A percentile compares a stretch with the other conserved stretches of the same genome.
Conservation (phyloP, 2,113 vertebrate genomes). For the Rhynchopsitta pachyrhyncha region DNA sequence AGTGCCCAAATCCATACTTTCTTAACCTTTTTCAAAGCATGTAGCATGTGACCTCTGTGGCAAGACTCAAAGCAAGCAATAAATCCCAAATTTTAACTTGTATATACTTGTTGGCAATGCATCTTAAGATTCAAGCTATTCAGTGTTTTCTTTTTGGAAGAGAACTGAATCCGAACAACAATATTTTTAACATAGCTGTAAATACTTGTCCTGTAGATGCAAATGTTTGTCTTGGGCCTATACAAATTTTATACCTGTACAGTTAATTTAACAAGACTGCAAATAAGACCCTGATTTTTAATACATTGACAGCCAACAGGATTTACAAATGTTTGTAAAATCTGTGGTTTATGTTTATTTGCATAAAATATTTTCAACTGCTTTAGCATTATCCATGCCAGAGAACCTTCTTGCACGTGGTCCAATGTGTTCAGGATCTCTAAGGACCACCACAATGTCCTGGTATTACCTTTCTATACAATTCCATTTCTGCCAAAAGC, state of each 20-base stretch:
- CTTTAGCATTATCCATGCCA: not conserved
- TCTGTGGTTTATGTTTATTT: not conserved
- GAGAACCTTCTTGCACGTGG: not conserved
- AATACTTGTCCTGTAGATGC: not conserved
- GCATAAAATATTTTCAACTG: not conserved
- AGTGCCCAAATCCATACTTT: slow-evolving; percentile 24
- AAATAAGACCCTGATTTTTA: not conserved
- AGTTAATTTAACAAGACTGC: not conserved
- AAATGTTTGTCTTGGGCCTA: not conserved
- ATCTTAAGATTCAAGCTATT: not conserved
- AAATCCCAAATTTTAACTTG: slow-evolving; percentile 19
- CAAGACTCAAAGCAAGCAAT: not conserved
- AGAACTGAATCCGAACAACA: not conserved
- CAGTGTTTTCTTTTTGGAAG: not conserved
- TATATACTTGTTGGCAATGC: not conserved
- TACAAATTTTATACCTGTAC: not conserved
- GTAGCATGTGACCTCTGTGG: not conserved
- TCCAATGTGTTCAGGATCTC: not conserved
- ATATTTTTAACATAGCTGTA: not conserved
- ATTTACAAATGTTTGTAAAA: not conserved
- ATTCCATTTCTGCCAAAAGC: slow-evolving; percentile 30
- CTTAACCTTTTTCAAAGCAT: not conserved
- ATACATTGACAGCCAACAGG: not conserved
- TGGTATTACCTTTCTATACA: slow-evolving; percentile 18
- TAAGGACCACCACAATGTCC: slow-evolving; percentile 4